A percentile compares a stretch with the other conserved stretches of the same genome.
Conservation (phyloP, 2,113 vertebrate genomes). For the Alexandromys fortis region DNA sequence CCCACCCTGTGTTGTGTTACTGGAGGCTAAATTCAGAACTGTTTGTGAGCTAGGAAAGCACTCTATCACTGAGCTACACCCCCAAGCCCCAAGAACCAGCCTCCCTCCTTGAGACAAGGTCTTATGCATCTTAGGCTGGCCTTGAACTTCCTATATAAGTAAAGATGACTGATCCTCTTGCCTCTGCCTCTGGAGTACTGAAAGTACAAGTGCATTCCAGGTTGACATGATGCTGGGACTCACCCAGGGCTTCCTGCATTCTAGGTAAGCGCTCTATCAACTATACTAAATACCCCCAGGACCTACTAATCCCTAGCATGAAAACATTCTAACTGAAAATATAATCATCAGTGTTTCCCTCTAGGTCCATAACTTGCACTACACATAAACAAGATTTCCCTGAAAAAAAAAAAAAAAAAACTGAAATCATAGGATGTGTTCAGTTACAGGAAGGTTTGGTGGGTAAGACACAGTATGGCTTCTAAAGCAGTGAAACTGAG, state of each 20-base stretch:
- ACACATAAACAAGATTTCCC: neutral
- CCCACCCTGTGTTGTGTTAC: neutral
- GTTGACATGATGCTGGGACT: neutral
- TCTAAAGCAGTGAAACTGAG: neutral
- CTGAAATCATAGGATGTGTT: neutral
- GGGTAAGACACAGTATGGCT: neutral
- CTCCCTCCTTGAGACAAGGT: neutral
- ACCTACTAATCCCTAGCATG: neutral
- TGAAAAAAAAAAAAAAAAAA: too few species aligned
- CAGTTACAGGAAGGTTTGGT: neutral
- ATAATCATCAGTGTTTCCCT: neutral
- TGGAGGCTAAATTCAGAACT: neutral
- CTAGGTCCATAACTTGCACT: neutral
- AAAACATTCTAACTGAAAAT: neutral
- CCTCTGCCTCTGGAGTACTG: neutral
- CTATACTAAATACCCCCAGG: neutral
- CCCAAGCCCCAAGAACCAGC: neutral
- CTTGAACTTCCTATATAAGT: neutral
- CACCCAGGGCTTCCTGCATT: neutral
- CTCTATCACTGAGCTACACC: neutral
- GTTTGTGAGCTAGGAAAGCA: neutral
- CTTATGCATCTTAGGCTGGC: neutral
- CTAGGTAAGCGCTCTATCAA: neutral
- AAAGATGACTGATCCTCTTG: neutral
- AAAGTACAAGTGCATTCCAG: neutral